Conservation (phyloP, 2,797 vertebrate genomes). For the Rachycentron canadum region DNA sequence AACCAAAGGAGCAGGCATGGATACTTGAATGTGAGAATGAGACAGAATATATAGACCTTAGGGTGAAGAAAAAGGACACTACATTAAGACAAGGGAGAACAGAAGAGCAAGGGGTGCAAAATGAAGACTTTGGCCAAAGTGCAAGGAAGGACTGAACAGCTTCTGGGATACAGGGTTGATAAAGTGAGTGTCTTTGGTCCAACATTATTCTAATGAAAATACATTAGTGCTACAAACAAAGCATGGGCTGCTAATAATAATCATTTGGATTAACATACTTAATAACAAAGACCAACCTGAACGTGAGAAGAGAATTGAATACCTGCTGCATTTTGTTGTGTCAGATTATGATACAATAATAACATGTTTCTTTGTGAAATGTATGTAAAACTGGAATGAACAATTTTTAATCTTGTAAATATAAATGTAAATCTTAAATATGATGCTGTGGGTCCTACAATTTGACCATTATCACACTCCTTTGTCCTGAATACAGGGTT, state of each 20-base stretch:
- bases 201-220: constrained; percentile 72
- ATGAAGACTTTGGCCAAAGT: constrained; percentile 83
- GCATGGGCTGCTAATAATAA: neutral
- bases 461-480: neutral
- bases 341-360: neutral
- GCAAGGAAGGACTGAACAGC: constrained; percentile 80
- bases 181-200: constrained; percentile 83
- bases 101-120: constrained; percentile 37
- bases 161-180: constrained; percentile 82
- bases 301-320: neutral
- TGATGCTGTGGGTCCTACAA: neutral
- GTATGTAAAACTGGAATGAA: neutral
- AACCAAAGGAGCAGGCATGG: neutral
- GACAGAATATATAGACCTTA: neutral
- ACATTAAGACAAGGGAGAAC: neutral
- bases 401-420: neutral
- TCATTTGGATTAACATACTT: neutral
- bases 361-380: neutral
- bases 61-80: constrained; percentile 19
- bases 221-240: neutral
- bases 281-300: constrained; percentile 6
- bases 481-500: neutral
- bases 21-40: constrained; percentile 11
- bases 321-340: neutral
- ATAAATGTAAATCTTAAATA: neutral